Conservation (phyloP, 2,113 vertebrate species). For the Dasyurus viverrinus region DNA sequence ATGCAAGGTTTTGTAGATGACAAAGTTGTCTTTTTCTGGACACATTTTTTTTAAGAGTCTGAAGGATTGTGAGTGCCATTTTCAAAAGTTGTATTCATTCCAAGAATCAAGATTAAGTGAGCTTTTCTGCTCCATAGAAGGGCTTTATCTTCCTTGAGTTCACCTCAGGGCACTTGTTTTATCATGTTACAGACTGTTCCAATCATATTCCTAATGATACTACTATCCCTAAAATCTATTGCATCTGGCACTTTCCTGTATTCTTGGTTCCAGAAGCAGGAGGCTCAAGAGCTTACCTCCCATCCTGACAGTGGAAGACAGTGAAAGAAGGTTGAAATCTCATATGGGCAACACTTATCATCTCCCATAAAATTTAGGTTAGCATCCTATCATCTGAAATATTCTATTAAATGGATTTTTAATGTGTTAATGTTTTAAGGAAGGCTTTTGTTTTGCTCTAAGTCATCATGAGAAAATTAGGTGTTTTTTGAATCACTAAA, state of each 20-base stretch:
- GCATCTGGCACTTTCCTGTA: neutral
- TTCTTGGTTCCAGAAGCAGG: neutral
- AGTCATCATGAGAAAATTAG: neutral
- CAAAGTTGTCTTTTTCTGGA: neutral
- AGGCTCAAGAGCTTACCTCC: neutral
- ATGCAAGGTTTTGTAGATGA: neutral
- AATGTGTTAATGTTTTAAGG: neutral
- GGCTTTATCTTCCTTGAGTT: neutral
- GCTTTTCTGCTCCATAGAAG: neutral
- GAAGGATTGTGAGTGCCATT: neutral
- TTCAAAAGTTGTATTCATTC: neutral
- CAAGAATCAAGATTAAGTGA: neutral
- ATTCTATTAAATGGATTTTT: neutral
- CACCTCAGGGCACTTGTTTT: neutral
- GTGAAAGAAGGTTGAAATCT: neutral
- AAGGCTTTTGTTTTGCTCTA: neutral
- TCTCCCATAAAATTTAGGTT: neutral
- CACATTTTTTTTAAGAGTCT: neutral
- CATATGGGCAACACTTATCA: neutral
- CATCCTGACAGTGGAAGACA: neutral
- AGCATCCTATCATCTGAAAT: neutral
- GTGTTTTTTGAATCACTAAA: neutral
- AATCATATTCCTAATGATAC: neutral
- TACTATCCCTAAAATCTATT: neutral
- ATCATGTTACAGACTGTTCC: neutral